These are phyloP conservation scores for Thinocorus orbignyianus DNA, from an alignment of 2,113 vertebrate species.

Conservation along the genomic window DNA sequence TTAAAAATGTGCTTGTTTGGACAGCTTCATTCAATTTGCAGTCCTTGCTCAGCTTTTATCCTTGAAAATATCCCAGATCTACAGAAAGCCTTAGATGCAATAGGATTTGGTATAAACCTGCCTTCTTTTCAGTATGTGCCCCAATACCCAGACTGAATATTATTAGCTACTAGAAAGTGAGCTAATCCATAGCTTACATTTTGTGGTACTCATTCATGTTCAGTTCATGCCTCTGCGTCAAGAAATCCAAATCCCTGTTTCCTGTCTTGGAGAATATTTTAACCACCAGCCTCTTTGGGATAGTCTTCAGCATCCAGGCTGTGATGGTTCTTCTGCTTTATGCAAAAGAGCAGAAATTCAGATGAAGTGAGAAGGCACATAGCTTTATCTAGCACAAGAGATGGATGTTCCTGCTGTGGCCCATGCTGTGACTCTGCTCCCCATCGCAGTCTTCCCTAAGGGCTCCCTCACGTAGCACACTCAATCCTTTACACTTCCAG, in stretches of 20 bases:
- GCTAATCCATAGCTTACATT: background rate
- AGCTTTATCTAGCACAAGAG: background rate
- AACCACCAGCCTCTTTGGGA: rapidly evolving
- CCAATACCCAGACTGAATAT: background rate
- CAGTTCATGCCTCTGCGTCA: background rate
- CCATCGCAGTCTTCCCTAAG: background rate
- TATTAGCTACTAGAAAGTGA: background rate
- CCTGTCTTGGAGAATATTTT: background rate
- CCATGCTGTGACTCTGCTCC: background rate
- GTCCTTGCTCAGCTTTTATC: background rate
- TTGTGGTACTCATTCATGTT: background rate
- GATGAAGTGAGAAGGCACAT: background rate
- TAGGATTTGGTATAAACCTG: background rate
- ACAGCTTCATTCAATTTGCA: background rate
- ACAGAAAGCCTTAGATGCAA: background rate
- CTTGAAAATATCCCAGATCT: background rate
- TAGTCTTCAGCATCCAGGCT: background rate
- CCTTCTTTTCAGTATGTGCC: background rate
- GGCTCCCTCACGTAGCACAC: rapidly evolving
- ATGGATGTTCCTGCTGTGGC: background rate
- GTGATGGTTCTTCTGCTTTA: background rate
- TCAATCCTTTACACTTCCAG: background rate
- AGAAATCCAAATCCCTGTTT: background rate
- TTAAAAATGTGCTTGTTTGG: background rate
- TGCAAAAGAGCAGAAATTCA: background rate